Base-by-base conservation (phyloP, 1,140 invertebrate species). In the Solen grandis region DNA sequence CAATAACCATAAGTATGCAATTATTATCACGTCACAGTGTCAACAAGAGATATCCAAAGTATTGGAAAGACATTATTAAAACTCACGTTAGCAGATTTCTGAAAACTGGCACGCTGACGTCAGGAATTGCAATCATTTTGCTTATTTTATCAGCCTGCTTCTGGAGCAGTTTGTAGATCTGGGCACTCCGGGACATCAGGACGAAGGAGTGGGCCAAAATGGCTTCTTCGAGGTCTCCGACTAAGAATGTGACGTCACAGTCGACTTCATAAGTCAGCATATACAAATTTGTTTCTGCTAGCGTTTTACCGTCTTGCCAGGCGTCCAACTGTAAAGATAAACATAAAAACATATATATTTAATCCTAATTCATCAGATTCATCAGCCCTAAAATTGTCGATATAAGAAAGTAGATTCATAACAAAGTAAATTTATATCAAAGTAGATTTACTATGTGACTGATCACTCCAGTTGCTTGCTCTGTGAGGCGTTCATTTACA, bases 181-280 rank as follows among this genome's bases (percentile, higher is more conserved):
- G 65, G 4, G 78, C 33, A 65, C 79, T 85, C 19, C 84, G 62
- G 35, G 72, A 77, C 3, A 31, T 38, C 13, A 85, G 31, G 10
- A 85, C 41, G 22, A 60, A 74, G 31, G 36, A 77, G 41, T 85
- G 84, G 3, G 82, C 84, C 0, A n/a, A 2, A 0, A 85, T 60
- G 1, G 14, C 5, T 41, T 69, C 66, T 16, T 55, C 38, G 2
- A 59, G 27, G 1, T 52, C 46, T 1, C 81, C 84, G 3, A 85
- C 77, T 19, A 72, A 4, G 55, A 85, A 70, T 5, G 46, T 70
- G 68, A 85, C 82, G 54, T 85, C 84, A 83, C 73, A 74, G 1
- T 46, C 77, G 0, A 84, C 60, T 50, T 78, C 70, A 25, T 79
- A 46, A 0, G 52, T 27, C 16, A 84, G 25, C 77, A 85, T 81